Evolutionary conservation across 2,888 invertebrate species (phyloP), one percentile per base, ranked within the genome.

Genomic region (Cyclophora punctaria): DNA sequence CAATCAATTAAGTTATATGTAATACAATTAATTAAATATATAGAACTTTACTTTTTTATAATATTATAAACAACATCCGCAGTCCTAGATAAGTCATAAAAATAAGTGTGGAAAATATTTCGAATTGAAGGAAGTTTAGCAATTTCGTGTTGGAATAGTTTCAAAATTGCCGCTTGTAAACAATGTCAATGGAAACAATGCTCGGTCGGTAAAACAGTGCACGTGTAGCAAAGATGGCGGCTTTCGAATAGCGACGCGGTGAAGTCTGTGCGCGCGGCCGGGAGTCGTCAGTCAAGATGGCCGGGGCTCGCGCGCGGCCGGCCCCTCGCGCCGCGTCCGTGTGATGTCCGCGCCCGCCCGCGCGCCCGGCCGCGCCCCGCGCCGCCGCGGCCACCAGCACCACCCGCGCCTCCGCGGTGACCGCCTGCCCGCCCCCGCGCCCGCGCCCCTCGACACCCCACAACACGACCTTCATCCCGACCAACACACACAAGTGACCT

Each of bases 361-460:
- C 87, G 83, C 85, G 80, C 83, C 79, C 83, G 90, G 87, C 86
- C 90, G 87, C 89, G 89, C 82, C 87, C 89, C 88, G 81, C 90
- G 90, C 80, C 92, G 93, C 78, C 90, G 93, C 80, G 93, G 93
- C 63, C 93, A 93, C 80, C 93, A 93, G 82, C 93, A 93, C 84
- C 93, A 93, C 87, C 93, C 93, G 75, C 91, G 93, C 58, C 90
- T 92, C 73, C 80, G 91, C 72, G 91, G 91, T 63, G 85, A 89
- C 64, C 89, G 91, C 56, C 79, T 80, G 52, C 90, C 91, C 72
- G 89, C 90, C 69, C 88, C 90, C 69, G 62, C 72, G 57, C 58
- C 65, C 57, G 56, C 58, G 37, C 37, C 5, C 37, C 4, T 5
- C 4, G 5, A 4, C 48, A 73, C 73, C 70, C 68, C 72, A 20